Base-by-base conservation (phyloP, 2,113 vertebrate species). In the Urocitellus parryii region DNA sequence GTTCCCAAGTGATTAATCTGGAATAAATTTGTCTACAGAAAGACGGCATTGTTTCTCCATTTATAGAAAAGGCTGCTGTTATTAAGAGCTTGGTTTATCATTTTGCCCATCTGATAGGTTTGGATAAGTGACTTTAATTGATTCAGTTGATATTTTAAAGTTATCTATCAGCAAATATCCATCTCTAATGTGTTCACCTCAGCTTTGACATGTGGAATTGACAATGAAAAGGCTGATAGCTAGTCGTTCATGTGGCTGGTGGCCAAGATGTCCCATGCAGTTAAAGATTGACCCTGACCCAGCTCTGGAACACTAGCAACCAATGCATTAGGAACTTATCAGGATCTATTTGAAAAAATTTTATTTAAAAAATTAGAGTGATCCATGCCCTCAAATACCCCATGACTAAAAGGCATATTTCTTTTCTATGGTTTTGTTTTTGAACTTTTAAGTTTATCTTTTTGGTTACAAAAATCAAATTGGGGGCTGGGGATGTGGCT, bases 1-100 rank as follows among this genome's bases (percentile, higher is more conserved):
- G 18, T 81, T 95, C 95, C 88, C 61, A 32, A 63, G 73, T 83
- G 91, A 88, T 88, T 87, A 93, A 88, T 96, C 83, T 90, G 17
- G 45, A 95, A 96, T 96, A 91, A 83, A 84, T 96, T 91, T 51
- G 32, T 90, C 67, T 79, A 53, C 84, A 94, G 95, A 90, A 97
- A 94, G 93, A 96, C 83, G 61, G 84, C 72, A 67, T 93, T 95
- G 79, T 95, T 97, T 96, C 87, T 90, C 56, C 68, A 67, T 74
- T 63, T 78, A 13, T 34, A 86, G 90, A 77, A 72, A 74, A 87
- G 67, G 65, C 65, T 72, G 79, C 22, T 81, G 61, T 73, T 94
- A 88, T 25, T 61, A 82, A 95, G 90, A 84, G 45, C 13, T 37
- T 83, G 51, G n/a, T 58, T 70, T 93, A 45, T 87, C 74, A 37